These are phyloP conservation scores for Melanotaenia duboulayi DNA, from an alignment of 2,113 vertebrate species.

Conservation along the genomic window DNA sequence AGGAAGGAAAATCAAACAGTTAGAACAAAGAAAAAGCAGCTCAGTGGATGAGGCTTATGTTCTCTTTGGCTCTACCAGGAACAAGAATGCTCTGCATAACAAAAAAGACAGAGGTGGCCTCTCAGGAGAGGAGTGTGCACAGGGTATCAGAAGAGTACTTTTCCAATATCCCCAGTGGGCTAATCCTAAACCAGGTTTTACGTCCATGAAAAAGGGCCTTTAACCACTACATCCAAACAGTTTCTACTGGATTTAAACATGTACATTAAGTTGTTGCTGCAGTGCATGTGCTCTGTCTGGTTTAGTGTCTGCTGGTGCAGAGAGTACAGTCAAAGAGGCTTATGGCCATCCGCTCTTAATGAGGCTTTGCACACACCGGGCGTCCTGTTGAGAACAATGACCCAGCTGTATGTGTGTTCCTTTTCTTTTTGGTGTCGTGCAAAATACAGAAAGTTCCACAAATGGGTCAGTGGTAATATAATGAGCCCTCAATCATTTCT, in stretches of 20 bases:
- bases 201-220: not conserved
- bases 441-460: slow-evolving; percentile 30
- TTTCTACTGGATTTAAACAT: slow-evolving; percentile 41
- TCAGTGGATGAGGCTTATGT: slow-evolving; percentile 19
- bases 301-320: slow-evolving; percentile 50
- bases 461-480: slow-evolving; percentile 50
- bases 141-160: not conserved
- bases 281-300: slow-evolving; percentile 40
- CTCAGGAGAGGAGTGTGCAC: slow-evolving; percentile 2
- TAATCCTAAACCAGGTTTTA: slow-evolving; percentile 18
- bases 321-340: slow-evolving; percentile 72
- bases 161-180: not conserved
- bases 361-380: slow-evolving; percentile 64
- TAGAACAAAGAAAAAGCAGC: slow-evolving; percentile 19
- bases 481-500: slow-evolving; percentile 14
- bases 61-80: slow-evolving; percentile 3
- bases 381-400: slow-evolving; percentile 63
- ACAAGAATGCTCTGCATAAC: not conserved
- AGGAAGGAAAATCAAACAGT: slow-evolving; percentile 25
- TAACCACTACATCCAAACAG: not conserved
- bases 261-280: slow-evolving; percentile 5
- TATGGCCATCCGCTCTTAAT: slow-evolving; percentile 61
- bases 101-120: not conserved
- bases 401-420: slow-evolving; percentile 56
- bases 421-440: slow-evolving; percentile 32